These are phyloP conservation scores for Sebastes kiyomatsui DNA, from an alignment of 2,797 vertebrate species.

Conservation along the genomic window DNA sequence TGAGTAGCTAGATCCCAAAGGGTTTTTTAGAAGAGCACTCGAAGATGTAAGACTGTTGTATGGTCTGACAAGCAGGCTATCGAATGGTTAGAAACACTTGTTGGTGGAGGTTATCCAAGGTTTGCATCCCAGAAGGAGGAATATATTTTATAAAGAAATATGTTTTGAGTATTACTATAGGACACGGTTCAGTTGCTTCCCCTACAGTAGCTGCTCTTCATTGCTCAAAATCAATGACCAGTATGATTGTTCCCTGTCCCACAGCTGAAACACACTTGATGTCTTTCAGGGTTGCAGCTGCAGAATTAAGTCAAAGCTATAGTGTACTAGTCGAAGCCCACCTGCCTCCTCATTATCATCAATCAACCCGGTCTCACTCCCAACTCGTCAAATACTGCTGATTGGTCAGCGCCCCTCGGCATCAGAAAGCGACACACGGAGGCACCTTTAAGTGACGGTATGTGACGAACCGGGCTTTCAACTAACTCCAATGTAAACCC, in stretches of 20 bases:
- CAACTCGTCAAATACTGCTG: too few species aligned
- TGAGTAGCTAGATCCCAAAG: background rate
- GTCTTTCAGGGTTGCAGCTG: background rate
- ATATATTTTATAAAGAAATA: background rate
- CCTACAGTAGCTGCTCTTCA: background rate
- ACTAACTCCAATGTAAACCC: too few species aligned
- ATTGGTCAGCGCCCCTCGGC: too few species aligned
- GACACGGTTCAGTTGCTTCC: conserved; percentile 1
- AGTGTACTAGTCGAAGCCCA: background rate
- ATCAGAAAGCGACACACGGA: too few species aligned
- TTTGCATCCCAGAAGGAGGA: background rate
- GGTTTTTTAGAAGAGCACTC: background rate
- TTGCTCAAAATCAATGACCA: background rate
- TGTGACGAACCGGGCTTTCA: too few species aligned
- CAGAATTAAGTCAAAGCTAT: background rate
- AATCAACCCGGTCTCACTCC: too few species aligned
- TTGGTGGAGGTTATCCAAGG: background rate
- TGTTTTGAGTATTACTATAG: background rate
- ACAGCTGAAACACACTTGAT: background rate
- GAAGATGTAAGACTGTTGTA: background rate
- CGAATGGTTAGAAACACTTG: background rate
- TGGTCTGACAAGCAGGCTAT: background rate
- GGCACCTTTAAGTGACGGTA: too few species aligned
- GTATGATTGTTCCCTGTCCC: background rate
- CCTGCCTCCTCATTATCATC: too few species aligned